phyloP scores from a whole-genome alignment of 2,888 invertebrate species.

The Plebejus anna region DNA sequence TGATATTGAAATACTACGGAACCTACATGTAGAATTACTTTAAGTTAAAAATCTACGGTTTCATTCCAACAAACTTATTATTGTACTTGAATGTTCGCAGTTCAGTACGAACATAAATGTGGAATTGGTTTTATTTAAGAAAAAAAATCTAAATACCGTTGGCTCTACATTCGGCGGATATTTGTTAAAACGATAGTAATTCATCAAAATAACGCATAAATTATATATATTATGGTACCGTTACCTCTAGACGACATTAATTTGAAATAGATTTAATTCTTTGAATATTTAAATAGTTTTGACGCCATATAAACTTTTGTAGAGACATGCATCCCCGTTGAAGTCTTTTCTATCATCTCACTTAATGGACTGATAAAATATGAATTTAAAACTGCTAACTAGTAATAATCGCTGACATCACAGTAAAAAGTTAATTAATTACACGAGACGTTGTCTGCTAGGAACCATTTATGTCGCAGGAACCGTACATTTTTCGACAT shows the following conservation, averaged over 20 bases:
- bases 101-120: no score
- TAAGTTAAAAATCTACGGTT: not conserved
- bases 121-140: not conserved
- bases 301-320: conserved; percentile 4
- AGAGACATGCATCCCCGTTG: conserved; percentile 1
- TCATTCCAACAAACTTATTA: not conserved
- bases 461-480: not conserved
- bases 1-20: no score
- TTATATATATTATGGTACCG: not conserved
- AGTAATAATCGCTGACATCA: not conserved
- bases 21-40: no score
- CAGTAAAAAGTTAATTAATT: not conserved
- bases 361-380: not conserved
- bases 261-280: not conserved
- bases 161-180: not conserved
- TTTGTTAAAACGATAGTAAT: not conserved
- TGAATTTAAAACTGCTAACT: not conserved
- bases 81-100: not conserved
- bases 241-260: not conserved
- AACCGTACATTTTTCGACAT: not conserved
- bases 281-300: not conserved
- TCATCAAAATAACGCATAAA: not conserved
- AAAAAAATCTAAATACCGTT: not conserved
- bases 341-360: conserved; percentile 12
- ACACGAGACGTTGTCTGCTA: not conserved